Base-by-base conservation (phyloP, 2,113 vertebrate species). In the Athene cunicularia region DNA sequence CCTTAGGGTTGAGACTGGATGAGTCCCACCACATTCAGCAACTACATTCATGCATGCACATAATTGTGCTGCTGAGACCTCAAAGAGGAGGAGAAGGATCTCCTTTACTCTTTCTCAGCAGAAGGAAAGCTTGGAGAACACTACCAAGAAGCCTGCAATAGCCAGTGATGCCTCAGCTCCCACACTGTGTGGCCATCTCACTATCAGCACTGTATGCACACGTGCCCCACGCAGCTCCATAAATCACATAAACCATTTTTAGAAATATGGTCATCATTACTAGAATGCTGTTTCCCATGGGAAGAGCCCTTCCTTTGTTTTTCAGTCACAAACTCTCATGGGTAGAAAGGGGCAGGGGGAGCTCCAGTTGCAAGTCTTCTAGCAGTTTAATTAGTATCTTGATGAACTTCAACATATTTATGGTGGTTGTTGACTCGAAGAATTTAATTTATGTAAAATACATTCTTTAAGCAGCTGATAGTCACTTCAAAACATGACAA, bases 141-240 rank as follows among this genome's bases (percentile, higher is more conserved):
- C 13, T 22, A 32, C 26, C 60, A 43, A 59, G 39, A 26, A 41
- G 23, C n/a, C 56, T 56, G 21, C 50, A 77, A 56, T 58, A 79
- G 24, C n/a, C 49, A 76, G 15, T 1, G 24, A 49, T 47, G 59
- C 52, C 63, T 60, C 89, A 59, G 56, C 23, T 67, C 72, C 27
- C 2, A 1, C 1, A 30, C 16, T 35, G 2, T 0, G 0, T 0
- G 14, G 45, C 23, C 56, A 71, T 32, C 41, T 43, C 67, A 27
- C 21, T 9, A 22, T 11, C 55, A 62, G 17, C 27, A 37, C n/a
- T 1, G 0, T 3, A 35, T 11, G 59, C 17, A 11, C 12, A 26
- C 17, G 10, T 12, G n/a, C 71, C 82, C 33, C 21, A 83, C 53
- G 35, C 33, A 62, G 71, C 52, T 49, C 55, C 1, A 0, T 12